These are phyloP conservation scores for Drosophila dunni DNA, from an alignment of 1,140 invertebrate genomes.

Conservation along the genomic window DNA sequence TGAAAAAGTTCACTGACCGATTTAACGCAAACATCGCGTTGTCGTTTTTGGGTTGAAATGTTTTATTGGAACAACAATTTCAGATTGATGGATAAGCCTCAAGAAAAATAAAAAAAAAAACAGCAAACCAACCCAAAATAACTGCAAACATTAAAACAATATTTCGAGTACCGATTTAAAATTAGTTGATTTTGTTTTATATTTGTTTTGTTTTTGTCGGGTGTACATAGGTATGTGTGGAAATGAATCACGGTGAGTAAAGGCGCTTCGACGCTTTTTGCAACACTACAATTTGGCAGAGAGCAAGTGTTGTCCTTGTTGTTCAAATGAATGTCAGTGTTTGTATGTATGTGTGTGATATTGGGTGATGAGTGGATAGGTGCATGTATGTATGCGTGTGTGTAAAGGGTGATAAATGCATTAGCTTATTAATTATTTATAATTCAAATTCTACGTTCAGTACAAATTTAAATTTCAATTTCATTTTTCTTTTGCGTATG, in stretches of 20 bases:
- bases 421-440: conserved; percentile 65
- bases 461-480: conserved; percentile 66
- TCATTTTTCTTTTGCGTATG: conserved; percentile 11
- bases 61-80: neutral
- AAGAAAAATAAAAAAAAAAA: neutral
- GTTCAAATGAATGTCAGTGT: neutral
- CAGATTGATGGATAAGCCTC: conserved; percentile 1
- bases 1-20: neutral
- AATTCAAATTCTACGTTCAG: conserved; percentile 68
- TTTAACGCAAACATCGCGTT: neutral
- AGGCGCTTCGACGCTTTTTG: conserved; percentile 1
- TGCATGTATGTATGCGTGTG: conserved; percentile 9
- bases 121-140: no score
- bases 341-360: neutral
- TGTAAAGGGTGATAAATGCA: conserved; percentile 58
- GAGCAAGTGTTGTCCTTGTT: neutral
- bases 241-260: conserved; percentile 1
- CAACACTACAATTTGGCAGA: conserved; percentile 18
- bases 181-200: conserved; percentile 36
- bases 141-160: neutral
- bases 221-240: neutral
- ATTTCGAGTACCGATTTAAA: conserved; percentile 26
- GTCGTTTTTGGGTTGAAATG: neutral
- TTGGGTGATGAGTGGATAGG: neutral
- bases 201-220: conserved; percentile 15